Base-by-base conservation (phyloP, 2,113 vertebrate genomes). In the Oophaga pumilio region DNA sequence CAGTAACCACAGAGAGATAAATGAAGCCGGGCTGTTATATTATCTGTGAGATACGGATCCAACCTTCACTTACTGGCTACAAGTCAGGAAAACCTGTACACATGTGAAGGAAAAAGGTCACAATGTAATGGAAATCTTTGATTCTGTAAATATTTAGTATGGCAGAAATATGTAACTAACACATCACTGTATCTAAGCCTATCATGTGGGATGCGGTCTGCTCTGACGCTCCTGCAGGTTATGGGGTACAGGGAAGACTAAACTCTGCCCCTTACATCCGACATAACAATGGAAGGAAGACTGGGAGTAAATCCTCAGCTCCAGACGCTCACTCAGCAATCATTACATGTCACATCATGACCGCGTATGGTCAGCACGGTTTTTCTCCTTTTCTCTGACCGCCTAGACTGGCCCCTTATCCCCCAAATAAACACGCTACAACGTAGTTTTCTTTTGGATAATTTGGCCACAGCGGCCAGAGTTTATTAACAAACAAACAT, bases 11-110 rank as follows among this genome's bases (percentile, higher is more conserved):
- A 79, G 53, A 57, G 26, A 59, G 78, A 62, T 62, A 62, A 11
- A 81, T 62, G 57, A 43, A 43, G 56, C 56, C 11, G 78, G 17
- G 0, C 77, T 5, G 18, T 76, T 22, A n/a, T 76, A n/a, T 52
- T n/a, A n/a, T 53, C 77, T 59, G 9, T 17, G n/a, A 59, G 76
- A 77, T 77, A 56, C 22, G 13, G 5, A 15, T 26, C 49, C n/a
- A n/a, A 53, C 76, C 76, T 78, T 78, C 76, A 56, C n/a, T 57
- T 78, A 17, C 13, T n/a, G 76, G 28, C 76, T 73, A 73, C 7
- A 73, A 33, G 69, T 73, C 69, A 43, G 15, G 69, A 43, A 73
- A 73, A 73, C 28, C 28, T 73, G 28, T 28, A 43, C 69, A 73
- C 69, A 28, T 69, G 28, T 43, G 43, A 73, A 33, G 11, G 69